A percentile compares a stretch with the other conserved stretches of the same genome.
Evolutionary conservation across 2,888 invertebrate species (phyloP).

Genomic region (Trachelus troglodyta): DNA sequence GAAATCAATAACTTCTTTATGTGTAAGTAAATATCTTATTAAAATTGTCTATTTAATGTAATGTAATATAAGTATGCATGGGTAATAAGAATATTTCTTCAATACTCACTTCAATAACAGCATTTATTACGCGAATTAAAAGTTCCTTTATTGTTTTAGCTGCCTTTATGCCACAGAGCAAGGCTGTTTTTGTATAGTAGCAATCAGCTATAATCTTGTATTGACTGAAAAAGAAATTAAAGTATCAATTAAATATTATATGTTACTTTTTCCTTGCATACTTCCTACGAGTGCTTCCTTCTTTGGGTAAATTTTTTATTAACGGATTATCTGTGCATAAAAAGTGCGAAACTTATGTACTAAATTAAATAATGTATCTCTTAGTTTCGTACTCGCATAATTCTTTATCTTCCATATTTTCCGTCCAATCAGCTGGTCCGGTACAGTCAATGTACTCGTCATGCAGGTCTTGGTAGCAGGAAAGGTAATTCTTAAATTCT

Average conservation of each 20-base stretch:
- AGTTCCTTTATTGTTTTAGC: slow-evolving; percentile 59
- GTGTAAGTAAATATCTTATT: not conserved
- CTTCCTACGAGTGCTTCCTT: not conserved
- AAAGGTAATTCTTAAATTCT: slow-evolving; percentile 58
- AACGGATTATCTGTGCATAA: not conserved
- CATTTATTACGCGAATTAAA: slow-evolving; percentile 30
- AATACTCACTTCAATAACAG: slow-evolving; percentile 26
- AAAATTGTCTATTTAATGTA: not conserved
- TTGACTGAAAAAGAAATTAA: slow-evolving; percentile 50
- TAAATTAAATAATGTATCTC: not conserved
- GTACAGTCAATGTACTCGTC: slow-evolving; percentile 69
- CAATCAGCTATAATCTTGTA: slow-evolving; percentile 69
- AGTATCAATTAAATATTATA: not conserved
- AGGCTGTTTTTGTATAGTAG: slow-evolving; percentile 67
- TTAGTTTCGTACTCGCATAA: slow-evolving; percentile 65
- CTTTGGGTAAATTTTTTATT: not conserved
- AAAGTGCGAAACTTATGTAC: not conserved
- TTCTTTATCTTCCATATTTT: slow-evolving; percentile 61
- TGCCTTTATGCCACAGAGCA: slow-evolving; percentile 68
- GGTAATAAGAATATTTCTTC: not conserved
- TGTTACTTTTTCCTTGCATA: not conserved
- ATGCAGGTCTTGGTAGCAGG: slow-evolving; percentile 65
- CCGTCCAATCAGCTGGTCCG: slow-evolving; percentile 70
- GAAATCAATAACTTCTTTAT: not conserved
- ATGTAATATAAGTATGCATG: not conserved